Evolutionary conservation across 2,797 vertebrate genomes (phyloP).

Genomic region (Gymnocypris eckloni): DNA sequence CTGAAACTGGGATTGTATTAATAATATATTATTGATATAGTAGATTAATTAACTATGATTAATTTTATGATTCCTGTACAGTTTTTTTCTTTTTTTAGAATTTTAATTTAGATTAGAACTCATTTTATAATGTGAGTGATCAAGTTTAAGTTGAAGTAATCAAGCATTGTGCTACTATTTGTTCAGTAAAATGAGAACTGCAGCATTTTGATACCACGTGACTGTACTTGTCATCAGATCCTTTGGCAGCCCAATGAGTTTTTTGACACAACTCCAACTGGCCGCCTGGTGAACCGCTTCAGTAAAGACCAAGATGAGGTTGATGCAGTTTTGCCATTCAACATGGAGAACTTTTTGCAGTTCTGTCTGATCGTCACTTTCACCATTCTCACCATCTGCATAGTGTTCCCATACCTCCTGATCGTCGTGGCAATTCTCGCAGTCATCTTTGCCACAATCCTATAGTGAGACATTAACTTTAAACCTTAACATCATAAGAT

Average conservation of each 20-base stretch:
- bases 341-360: conserved; percentile 82
- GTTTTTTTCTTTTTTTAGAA: background rate
- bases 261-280: conserved; percentile 85
- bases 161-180: background rate
- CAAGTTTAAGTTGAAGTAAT: background rate
- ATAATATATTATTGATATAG: background rate
- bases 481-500: background rate
- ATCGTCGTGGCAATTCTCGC: conserved; percentile 67
- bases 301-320: conserved; percentile 86
- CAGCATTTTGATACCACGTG: conserved; percentile 12
- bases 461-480: conserved; percentile 71
- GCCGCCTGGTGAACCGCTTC: conserved; percentile 86
- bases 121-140: background rate
- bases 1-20: background rate
- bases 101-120: background rate
- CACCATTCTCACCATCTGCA: conserved; percentile 72
- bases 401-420: conserved; percentile 79
- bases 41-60: background rate
- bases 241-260: conserved; percentile 81
- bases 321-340: conserved; percentile 77
- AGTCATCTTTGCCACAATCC: conserved; percentile 67
- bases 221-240: conserved; percentile 69
- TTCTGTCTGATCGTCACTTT: conserved; percentile 71
- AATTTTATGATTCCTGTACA: background rate
- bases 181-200: conserved; percentile 17